Conservation (phyloP, 2,797 vertebrate genomes). For the Syngnathus rostellatus region DNA sequence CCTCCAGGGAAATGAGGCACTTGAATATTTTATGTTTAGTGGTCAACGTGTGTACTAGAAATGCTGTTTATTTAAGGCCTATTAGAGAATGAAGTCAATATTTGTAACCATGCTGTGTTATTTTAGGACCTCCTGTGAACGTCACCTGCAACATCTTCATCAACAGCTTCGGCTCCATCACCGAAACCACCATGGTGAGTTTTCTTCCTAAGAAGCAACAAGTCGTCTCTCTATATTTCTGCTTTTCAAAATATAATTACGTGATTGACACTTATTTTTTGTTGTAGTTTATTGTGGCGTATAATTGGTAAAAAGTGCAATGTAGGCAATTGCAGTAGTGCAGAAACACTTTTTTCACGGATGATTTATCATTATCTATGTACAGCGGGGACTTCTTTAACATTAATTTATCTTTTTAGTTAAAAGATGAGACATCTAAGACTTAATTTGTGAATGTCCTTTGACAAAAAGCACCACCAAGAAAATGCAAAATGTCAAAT, state of each 20-base stretch:
- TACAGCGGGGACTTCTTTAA: too few relatives aligned
- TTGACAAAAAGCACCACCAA: not conserved
- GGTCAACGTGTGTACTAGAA: slow-evolving; percentile 30
- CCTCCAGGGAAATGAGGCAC: slow-evolving; percentile 33
- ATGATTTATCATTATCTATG: too few relatives aligned
- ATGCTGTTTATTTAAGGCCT: slow-evolving; percentile 17
- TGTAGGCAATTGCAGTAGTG: too few relatives aligned
- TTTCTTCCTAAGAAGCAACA: not conserved
- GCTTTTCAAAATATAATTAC: not conserved
- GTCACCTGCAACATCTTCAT: slow-evolving; percentile 80
- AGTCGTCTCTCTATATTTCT: not conserved
- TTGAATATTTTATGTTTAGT: slow-evolving; percentile 57
- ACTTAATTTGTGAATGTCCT: not conserved
- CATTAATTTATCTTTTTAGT: too few relatives aligned
- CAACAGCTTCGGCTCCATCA: slow-evolving; percentile 94
- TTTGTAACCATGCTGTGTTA: slow-evolving; percentile 28
- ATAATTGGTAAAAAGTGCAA: too few relatives aligned
- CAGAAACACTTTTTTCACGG: too few relatives aligned
- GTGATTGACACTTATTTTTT: not conserved
- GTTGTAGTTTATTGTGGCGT: not conserved
- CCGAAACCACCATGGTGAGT: slow-evolving; percentile 93
- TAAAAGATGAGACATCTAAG: too few relatives aligned
- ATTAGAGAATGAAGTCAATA: too few relatives aligned
- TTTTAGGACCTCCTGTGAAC: slow-evolving; percentile 84
- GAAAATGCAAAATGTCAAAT: not conserved